Conservation (phyloP, 2,888 invertebrate genomes). For the Amphipyra tragopoginis region DNA sequence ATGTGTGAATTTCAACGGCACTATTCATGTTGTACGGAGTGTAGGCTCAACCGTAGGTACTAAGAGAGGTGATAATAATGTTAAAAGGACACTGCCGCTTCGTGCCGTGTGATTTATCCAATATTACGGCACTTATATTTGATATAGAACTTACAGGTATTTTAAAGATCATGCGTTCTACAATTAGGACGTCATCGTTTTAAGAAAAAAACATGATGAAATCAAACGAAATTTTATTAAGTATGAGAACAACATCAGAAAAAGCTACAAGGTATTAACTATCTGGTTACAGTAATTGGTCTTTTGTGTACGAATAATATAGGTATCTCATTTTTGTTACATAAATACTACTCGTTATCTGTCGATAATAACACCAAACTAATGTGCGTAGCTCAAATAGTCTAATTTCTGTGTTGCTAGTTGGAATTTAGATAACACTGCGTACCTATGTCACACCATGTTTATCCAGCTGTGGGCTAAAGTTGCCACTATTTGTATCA, state of each 20-base stretch:
- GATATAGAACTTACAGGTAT: not conserved
- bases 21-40: not conserved
- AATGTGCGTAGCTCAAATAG: conserved; percentile 17
- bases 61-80: conserved; percentile 38
- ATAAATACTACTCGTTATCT: conserved; percentile 20
- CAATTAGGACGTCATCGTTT: no score
- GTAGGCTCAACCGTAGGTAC: not conserved
- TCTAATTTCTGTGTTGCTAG: conserved; percentile 1
- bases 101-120: conserved; percentile 17
- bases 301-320: conserved; percentile 22
- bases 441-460: no score
- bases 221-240: no score
- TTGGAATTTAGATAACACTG: conserved; percentile 1
- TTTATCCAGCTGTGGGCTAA: no score
- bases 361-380: conserved; percentile 1
- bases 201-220: no score
- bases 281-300: not conserved
- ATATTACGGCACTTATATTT: conserved; percentile 12
- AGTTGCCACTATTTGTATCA: no score
- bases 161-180: not conserved
- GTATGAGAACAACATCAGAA: no score
- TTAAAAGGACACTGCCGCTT: conserved; percentile 24
- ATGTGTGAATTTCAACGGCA: conserved; percentile 5
- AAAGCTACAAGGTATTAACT: no score
- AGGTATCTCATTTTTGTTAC: conserved; percentile 1